Evolutionary conservation across 1,140 invertebrate species (phyloP).

Genomic region (Rhagoletis zephyria): DNA sequence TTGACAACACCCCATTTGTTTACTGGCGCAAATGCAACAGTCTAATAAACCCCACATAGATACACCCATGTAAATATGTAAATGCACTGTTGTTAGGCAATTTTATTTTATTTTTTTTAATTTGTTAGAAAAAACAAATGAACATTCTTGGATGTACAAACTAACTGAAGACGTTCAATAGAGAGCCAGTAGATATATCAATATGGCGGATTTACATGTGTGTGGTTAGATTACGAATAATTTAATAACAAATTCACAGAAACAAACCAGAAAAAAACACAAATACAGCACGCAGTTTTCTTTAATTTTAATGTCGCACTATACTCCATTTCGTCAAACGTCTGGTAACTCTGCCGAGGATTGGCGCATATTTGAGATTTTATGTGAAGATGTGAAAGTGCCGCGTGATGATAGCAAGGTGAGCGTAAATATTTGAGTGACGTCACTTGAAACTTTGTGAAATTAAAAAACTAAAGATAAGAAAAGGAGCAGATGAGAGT

Average conservation of each 20-base stretch:
- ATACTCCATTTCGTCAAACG: constrained; percentile 52
- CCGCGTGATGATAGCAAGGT: not conserved
- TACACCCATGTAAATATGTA: not conserved
- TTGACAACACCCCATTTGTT: constrained; percentile 46
- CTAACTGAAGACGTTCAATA: not conserved
- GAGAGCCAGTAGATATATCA: not conserved
- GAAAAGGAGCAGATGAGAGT: too few relatives aligned
- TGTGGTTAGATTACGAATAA: not conserved
- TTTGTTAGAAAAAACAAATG: constrained; percentile 33
- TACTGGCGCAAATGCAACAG: not conserved
- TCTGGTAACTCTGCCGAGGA: constrained; percentile 77
- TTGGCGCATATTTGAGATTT: constrained; percentile 79
- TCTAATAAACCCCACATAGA: not conserved
- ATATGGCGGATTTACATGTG: not conserved
- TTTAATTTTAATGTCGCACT: constrained; percentile 34
- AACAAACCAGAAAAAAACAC: not conserved
- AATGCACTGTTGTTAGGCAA: constrained; percentile 12
- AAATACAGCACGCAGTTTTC: not conserved
- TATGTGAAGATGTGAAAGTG: constrained; percentile 31
- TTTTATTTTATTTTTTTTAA: constrained; percentile 8
- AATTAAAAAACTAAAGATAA: too few relatives aligned
- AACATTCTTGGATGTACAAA: not conserved
- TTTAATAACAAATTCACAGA: not conserved
- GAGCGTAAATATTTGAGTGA: not conserved
- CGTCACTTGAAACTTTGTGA: too few relatives aligned